phyloP scores from a whole-genome alignment of 2,888 invertebrate genomes.

The Argyra leucocephala region DNA sequence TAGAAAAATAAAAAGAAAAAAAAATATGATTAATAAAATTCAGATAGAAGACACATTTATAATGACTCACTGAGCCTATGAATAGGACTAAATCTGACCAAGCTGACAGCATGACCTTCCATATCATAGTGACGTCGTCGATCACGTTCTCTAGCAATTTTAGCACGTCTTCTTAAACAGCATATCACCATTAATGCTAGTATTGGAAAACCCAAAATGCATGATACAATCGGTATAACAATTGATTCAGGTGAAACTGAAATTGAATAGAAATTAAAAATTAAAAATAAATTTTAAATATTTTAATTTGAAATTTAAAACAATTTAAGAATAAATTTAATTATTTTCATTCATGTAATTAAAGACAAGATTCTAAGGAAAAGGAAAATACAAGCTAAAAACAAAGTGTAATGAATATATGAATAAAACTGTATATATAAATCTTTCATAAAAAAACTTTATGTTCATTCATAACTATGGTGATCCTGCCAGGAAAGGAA shows the following conservation, averaged over 20 bases:
- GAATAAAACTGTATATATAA: no score
- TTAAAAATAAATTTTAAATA: neutral
- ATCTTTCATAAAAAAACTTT: no score
- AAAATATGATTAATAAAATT: slow-evolving; percentile 1
- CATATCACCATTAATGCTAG: slow-evolving; percentile 79
- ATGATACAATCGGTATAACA: slow-evolving; percentile 79
- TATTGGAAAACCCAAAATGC: slow-evolving; percentile 80
- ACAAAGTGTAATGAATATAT: no score
- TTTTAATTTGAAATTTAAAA: neutral
- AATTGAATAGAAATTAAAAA: slow-evolving; percentile 32
- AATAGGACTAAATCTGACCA: slow-evolving; percentile 66
- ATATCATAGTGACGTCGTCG: slow-evolving; percentile 70
- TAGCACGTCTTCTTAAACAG: slow-evolving; percentile 72
- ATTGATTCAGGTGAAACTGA: slow-evolving; percentile 80
- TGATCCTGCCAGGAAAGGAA: no score
- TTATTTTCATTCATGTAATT: no score
- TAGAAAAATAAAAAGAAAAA: no score
- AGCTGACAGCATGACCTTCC: slow-evolving; percentile 72
- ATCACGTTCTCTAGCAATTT: slow-evolving; percentile 72
- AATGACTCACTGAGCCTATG: slow-evolving; percentile 58
- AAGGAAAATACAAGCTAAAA: no score
- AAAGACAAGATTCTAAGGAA: no score
- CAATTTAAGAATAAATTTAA: neutral
- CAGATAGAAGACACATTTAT: slow-evolving; percentile 33
- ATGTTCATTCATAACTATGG: no score